Evolutionary conservation across 2,797 vertebrate species (phyloP).

Genomic region (Acropternis orthonyx): DNA sequence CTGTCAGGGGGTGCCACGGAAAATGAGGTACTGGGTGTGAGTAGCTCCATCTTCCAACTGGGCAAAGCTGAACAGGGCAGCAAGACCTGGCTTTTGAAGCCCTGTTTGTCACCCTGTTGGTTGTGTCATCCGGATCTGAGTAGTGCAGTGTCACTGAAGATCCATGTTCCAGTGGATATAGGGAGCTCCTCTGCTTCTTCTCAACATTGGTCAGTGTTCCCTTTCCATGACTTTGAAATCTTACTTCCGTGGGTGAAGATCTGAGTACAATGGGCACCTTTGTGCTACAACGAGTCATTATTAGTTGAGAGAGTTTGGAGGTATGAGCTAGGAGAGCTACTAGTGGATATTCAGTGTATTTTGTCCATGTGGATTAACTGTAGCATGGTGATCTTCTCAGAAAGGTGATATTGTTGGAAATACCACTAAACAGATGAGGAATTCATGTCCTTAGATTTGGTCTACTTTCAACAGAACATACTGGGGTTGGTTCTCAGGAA

Average conservation of each 20-base stretch:
- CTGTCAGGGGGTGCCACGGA: background rate
- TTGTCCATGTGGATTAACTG: background rate
- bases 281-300: background rate
- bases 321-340: background rate
- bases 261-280: background rate
- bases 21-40: background rate
- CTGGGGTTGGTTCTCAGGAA: background rate
- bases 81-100: background rate
- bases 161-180: background rate
- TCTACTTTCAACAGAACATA: background rate
- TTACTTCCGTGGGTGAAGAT: background rate
- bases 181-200: background rate
- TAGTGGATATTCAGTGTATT: background rate
- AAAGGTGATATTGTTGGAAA: background rate
- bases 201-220: background rate
- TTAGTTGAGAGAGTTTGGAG: background rate
- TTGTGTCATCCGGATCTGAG: background rate
- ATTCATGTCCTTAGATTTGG: background rate
- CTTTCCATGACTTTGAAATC: background rate
- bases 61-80: rapidly evolving
- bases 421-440: background rate
- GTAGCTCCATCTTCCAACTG: background rate
- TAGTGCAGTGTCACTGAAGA: background rate
- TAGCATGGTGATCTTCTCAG: background rate
- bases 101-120: background rate